Conservation (phyloP, 2,797 vertebrate species). For the Silurus lanzhouensis region DNA sequence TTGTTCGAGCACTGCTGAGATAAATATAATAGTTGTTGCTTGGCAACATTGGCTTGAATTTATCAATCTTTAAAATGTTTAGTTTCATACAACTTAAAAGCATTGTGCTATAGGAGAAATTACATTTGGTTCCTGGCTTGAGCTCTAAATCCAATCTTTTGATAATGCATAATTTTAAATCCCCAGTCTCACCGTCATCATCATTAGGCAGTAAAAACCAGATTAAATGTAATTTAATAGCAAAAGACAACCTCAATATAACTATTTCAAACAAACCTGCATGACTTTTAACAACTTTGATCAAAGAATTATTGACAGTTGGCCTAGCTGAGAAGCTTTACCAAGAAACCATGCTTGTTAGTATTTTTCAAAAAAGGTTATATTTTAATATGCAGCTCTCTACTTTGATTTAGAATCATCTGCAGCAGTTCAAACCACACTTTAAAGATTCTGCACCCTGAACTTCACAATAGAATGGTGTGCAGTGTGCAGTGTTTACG, state of each 20-base stretch:
- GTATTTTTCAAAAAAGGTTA: not conserved
- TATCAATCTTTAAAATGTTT: not conserved
- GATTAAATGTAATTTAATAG: not conserved
- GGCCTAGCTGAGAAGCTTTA: not conserved
- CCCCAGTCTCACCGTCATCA: not conserved
- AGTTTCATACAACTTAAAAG: not conserved
- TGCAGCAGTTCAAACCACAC: not conserved
- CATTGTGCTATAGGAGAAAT: not conserved
- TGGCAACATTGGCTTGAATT: not conserved
- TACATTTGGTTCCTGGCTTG: not conserved
- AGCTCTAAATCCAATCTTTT: not conserved
- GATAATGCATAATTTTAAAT: not conserved
- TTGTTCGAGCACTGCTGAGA: not conserved
- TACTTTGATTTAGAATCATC: not conserved
- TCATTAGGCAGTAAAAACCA: not conserved
- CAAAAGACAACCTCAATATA: not conserved
- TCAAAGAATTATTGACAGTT: not conserved
- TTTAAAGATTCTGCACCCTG: not conserved
- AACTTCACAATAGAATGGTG: not conserved
- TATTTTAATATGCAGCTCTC: not conserved
- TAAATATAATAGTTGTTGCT: not conserved
- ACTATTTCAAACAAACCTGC: not conserved
- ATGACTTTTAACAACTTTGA: not conserved
- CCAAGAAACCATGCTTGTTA: not conserved
- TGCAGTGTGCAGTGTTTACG: not conserved